Evolutionary conservation across 2,113 vertebrate species (phyloP), one percentile per base, ranked within the genome.

Genomic region (Mormoops blainvillei): DNA sequence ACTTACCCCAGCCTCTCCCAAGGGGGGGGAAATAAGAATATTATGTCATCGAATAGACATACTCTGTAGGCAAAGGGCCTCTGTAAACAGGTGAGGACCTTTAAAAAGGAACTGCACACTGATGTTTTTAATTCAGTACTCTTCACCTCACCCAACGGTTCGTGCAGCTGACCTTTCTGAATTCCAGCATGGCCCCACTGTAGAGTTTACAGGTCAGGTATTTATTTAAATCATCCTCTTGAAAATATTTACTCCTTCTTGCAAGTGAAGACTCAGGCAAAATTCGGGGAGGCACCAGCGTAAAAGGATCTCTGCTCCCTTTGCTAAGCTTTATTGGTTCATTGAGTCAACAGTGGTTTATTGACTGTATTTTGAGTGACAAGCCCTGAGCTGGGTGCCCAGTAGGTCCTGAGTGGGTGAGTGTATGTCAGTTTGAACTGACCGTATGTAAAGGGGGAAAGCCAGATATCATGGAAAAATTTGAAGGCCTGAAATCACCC

Each of bases 1-100:
- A 93, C 67, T 14, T 7, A 31, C 93, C 91, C 95, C 89, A 76
- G 52, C 92, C 90, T 87, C 58, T 96, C 95, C 74, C 83, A 87
- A 92, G n/a, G 65, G 76, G 77, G 91, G 33, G 15, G 45, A 31
- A 61, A 36, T 38, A 89, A 70, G 31, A 28, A 89, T 89, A 80
- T 19, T 82, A 0, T 14, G 2, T 58, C 50, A 70, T 61, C 9
- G 0, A 50, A 15, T 20, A 88, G 31, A 70, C 41, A 38, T 26
- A 82, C 11, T 83, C 61, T 78, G 0, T 85, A 87, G 70, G 82
- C 50, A 67, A 48, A 90, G 90, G 86, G 24, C 43, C 87, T 22
- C 18, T 50, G 18, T 52, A 76, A 26, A 52, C 0, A 36, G 43
- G 19, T 45, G 2, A 18, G 33, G 33, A 41, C 31, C n/a, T 67